Conservation (phyloP, 2,797 vertebrate species). For the Mus spretus region DNA sequence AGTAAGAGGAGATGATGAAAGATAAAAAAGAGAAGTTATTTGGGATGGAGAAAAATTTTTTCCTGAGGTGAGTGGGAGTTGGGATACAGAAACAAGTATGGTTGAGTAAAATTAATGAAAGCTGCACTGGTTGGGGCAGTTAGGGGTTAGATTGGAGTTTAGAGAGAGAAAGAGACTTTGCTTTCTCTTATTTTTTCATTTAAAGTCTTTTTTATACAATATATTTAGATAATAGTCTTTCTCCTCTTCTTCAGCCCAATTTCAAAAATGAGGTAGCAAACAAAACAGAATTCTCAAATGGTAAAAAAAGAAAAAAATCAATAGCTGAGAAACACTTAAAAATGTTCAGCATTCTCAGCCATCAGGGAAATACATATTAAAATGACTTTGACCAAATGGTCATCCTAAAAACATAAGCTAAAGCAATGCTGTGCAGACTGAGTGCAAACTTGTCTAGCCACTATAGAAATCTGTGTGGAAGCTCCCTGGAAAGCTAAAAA, state of each 20-base stretch:
- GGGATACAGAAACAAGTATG: not conserved
- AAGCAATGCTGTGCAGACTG: not conserved
- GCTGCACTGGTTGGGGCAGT: not conserved
- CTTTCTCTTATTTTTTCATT: not conserved
- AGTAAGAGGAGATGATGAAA: not conserved
- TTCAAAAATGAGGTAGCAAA: not conserved
- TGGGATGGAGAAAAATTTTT: conserved; percentile 36
- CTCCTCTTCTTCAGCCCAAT: not conserved
- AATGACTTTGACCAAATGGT: not conserved
- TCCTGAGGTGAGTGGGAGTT: not conserved
- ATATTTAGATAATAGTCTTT: not conserved
- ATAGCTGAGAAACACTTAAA: not conserved
- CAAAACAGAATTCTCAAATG: not conserved
- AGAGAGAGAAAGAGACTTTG: not conserved
- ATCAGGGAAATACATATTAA: not conserved
- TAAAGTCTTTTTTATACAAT: not conserved
- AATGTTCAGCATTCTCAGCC: not conserved
- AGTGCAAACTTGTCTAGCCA: not conserved
- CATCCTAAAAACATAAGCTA: not conserved
- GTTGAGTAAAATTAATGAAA: conserved; percentile 35
- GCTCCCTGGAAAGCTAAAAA: not conserved
- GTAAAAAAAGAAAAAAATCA: not conserved
- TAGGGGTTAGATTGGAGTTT: conserved; percentile 7
- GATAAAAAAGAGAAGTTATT: conserved; percentile 8
- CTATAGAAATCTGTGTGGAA: not conserved